Percentiles rank a stretch among this genome's conserved stretches.
phyloP scores from a whole-genome alignment of 2,113 vertebrate species.

The Calyptomena viridis region DNA sequence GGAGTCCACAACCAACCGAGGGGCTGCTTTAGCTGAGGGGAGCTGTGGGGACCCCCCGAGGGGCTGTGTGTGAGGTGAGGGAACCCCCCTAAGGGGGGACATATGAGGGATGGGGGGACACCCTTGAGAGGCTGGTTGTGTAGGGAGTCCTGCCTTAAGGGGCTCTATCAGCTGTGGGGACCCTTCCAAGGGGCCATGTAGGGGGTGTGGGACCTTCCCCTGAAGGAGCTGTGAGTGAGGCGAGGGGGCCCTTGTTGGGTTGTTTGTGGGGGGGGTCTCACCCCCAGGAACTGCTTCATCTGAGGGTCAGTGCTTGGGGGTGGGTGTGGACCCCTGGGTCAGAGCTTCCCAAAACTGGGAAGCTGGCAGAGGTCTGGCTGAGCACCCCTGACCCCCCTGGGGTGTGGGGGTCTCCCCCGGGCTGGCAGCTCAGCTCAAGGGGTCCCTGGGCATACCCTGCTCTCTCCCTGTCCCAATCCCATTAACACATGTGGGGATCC shows the following conservation, averaged over 20 bases:
- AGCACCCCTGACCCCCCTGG: fast-evolving
- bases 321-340: too few relatives aligned
- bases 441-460: background rate
- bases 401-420: background rate
- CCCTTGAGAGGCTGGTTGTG: too few relatives aligned
- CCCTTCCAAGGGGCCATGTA: fast-evolving
- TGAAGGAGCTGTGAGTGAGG: background rate
- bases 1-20: too few relatives aligned
- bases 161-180: too few relatives aligned
- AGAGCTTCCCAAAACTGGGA: too few relatives aligned
- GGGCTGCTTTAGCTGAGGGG: too few relatives aligned
- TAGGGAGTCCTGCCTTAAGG: too few relatives aligned
- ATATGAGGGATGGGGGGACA: too few relatives aligned
- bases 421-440: background rate
- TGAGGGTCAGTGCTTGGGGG: too few relatives aligned
- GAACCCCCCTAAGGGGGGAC: too few relatives aligned
- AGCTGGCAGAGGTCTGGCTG: background rate
- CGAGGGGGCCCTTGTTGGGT: background rate
- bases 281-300: background rate
- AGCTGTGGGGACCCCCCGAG: too few relatives aligned
- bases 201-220: too few relatives aligned
- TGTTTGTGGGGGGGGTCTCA: background rate
- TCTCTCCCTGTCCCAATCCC: background rate
- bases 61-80: background rate
- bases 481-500: fast-evolving